Conservation (phyloP, 1,140 invertebrate species). For the Frieseomelitta varia region DNA sequence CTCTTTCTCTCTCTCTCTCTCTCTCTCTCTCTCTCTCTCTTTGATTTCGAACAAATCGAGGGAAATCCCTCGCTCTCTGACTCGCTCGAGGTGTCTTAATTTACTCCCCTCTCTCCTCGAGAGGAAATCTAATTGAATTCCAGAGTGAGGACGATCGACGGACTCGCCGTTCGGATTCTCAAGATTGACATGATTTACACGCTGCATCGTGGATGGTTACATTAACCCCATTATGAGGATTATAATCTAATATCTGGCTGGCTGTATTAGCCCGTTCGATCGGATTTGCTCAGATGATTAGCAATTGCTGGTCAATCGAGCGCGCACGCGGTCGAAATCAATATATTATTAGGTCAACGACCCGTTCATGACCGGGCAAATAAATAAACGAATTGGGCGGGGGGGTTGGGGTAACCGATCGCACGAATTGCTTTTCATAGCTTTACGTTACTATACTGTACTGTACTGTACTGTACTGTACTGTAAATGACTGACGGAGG, state of each 20-base stretch:
- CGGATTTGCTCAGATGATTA: slow-evolving; percentile 15
- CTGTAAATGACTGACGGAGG: background rate
- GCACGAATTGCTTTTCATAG: background rate
- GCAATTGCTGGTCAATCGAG: slow-evolving; percentile 19
- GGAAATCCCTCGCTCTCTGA: background rate
- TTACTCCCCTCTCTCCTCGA: background rate
- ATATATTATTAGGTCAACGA: slow-evolving; percentile 28
- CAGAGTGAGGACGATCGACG: background rate
- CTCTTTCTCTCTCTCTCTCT: no score
- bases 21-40: background rate
- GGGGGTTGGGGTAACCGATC: background rate
- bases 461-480: no score
- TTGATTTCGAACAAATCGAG: background rate
- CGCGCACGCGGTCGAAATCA: background rate
- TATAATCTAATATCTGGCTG: slow-evolving; percentile 2
- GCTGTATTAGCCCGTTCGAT: slow-evolving; percentile 5
- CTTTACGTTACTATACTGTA: background rate
- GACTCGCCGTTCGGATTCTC: background rate
- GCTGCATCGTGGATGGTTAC: background rate
- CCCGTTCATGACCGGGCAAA: background rate
- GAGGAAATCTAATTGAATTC: background rate
- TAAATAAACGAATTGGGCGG: slow-evolving; percentile 8
- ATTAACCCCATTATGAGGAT: background rate
- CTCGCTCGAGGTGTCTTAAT: background rate
- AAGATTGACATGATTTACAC: background rate